Conservation (phyloP, 2,113 vertebrate species). For the Lepisosteus osseus region DNA sequence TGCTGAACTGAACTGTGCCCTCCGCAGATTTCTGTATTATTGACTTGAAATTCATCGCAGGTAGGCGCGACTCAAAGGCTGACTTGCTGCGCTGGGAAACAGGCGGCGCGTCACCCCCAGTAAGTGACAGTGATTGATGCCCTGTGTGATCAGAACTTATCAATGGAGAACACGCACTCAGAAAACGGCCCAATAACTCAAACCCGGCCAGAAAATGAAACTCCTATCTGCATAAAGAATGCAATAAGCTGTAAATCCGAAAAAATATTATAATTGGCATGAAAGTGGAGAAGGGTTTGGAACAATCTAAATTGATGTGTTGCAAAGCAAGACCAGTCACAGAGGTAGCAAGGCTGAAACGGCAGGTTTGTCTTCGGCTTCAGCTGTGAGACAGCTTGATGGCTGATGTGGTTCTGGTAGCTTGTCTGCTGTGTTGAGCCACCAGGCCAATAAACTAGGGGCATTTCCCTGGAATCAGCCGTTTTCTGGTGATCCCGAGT, state of each 20-base stretch:
- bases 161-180: constrained; percentile 34
- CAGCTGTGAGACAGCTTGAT: no score
- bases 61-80: constrained; percentile 22
- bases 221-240: constrained; percentile 52
- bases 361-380: no score
- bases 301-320: no score
- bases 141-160: constrained; percentile 54
- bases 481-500: no score
- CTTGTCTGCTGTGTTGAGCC: no score
- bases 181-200: constrained; percentile 51
- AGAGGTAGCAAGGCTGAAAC: no score
- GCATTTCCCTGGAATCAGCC: no score
- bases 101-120: constrained; percentile 47
- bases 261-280: no score
- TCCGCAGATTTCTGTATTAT: constrained; percentile 55
- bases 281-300: no score
- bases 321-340: no score
- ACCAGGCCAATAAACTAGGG: no score
- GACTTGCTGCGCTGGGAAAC: constrained; percentile 36
- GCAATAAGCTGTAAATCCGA: constrained; percentile 18
- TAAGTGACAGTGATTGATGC: constrained; percentile 80
- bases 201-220: constrained; percentile 51
- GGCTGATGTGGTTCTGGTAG: no score
- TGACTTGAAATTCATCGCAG: constrained; percentile 50
- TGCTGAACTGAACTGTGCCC: constrained; percentile 31